Evolutionary conservation across 2,113 vertebrate species (phyloP), one percentile per base, ranked within the genome.

Genomic region (Turnix velox): DNA sequence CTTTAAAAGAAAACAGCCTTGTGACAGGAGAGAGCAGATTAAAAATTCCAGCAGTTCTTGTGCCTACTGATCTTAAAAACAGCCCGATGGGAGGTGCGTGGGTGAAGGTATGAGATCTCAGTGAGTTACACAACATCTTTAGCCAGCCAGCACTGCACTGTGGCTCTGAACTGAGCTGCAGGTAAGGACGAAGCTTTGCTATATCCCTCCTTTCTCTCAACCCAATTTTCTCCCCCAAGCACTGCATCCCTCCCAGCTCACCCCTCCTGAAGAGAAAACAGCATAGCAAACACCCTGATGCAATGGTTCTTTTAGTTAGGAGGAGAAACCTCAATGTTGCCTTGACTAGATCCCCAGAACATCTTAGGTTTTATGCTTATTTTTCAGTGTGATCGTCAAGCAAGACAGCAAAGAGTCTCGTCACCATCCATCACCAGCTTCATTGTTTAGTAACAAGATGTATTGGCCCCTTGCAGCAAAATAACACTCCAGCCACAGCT

Each of bases 361-460:
- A 54, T 39, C 46, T 75, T 90, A 0, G 1, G 42, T 1, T 92
- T 87, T 62, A 65, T 65, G 37, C 81, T 89, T 94, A 69, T 87
- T 95, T 93, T 72, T 55, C 86, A 63, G 51, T 11, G 31, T 2
- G 35, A 77, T 83, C 81, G 68, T 92, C 72, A 77, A 87, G 61
- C 81, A 65, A 90, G 93, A 94, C 88, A 95, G 54, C 65, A 63
- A 62, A 87, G 80, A 62, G 81, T 68, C 91, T 77, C 39, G 0
- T 93, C 88, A 63, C 87, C 68, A 96, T 96, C 93, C 87, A 96
- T 96, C 93, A 91, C 1, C 0, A 78, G 87, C 87, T 92, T 58
- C 89, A 91, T 33, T 92, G 93, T 92, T 93, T 81, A 95, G 93
- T 79, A 88, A 82, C 69, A 95, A 95, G 88, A 96, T 93, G 54